These are phyloP conservation scores for Lepidonotus clava DNA, from an alignment of 2,888 invertebrate species.

Conservation along the genomic window DNA sequence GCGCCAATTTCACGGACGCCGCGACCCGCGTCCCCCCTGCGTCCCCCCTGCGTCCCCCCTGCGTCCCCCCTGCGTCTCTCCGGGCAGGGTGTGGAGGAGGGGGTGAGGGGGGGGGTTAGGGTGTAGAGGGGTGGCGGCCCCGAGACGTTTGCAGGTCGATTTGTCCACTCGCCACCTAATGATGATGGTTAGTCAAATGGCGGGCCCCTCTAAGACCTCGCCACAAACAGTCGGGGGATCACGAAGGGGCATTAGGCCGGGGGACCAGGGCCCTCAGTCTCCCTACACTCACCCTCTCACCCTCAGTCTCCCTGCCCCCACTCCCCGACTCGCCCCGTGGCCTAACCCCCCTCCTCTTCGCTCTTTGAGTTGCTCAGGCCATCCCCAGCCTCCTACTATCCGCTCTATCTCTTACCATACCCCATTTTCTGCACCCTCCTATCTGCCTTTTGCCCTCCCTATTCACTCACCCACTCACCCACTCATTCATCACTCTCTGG, in stretches of 20 bases:
- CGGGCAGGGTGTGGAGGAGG: background rate
- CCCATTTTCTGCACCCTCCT: background rate
- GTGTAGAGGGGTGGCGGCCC: background rate
- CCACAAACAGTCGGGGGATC: conserved; percentile 30
- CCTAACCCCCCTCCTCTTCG: background rate
- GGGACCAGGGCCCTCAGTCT: background rate
- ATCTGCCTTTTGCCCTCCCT: background rate
- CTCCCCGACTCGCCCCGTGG: background rate
- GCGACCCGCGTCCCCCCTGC: too few species aligned
- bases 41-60: background rate
- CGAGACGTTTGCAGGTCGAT: conserved; percentile 43
- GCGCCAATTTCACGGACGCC: background rate
- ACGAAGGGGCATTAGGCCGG: conserved; percentile 38
- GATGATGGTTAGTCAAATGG: conserved; percentile 39
- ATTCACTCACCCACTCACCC: background rate
- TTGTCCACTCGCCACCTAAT: conserved; percentile 27
- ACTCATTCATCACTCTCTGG: background rate
- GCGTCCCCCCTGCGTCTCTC: background rate
- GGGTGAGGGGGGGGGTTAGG: background rate
- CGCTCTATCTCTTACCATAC: background rate
- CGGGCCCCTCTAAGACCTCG: background rate
- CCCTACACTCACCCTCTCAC: background rate
- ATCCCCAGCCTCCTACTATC: background rate
- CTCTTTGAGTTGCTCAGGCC: background rate
- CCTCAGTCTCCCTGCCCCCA: background rate